phyloP scores from a whole-genome alignment of 1,140 invertebrate genomes.

The Scaptomyza montana region DNA sequence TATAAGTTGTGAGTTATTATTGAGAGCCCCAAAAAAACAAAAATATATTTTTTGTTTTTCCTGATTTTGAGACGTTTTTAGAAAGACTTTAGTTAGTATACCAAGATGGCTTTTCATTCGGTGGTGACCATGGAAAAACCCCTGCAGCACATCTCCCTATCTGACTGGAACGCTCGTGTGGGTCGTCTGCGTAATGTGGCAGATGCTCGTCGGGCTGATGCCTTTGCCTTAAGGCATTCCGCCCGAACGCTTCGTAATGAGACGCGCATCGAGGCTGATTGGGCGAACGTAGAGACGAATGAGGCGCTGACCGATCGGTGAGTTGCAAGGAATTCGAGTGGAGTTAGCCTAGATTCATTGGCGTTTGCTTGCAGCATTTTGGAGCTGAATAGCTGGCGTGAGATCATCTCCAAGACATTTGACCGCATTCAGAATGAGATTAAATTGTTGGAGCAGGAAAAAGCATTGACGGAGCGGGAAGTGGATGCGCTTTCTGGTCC shows the following conservation, averaged over 20 bases:
- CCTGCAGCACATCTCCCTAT: constrained; percentile 87
- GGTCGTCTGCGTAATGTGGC: constrained; percentile 88
- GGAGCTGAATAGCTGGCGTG: constrained; percentile 91
- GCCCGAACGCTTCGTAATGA: constrained; percentile 90
- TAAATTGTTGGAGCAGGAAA: constrained; percentile 88
- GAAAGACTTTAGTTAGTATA: background rate
- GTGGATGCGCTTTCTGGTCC: constrained; percentile 90
- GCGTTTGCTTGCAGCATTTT: constrained; percentile 83
- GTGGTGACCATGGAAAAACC: constrained; percentile 89
- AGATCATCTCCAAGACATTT: constrained; percentile 88
- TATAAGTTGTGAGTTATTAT: constrained; percentile 23
- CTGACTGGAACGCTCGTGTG: constrained; percentile 90
- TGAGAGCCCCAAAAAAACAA: constrained; percentile 19
- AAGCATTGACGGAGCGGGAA: constrained; percentile 90
- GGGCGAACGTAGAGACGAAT: constrained; percentile 93
- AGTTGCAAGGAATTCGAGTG: background rate
- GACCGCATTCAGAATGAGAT: constrained; percentile 90
- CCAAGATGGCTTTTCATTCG: constrained; percentile 83
- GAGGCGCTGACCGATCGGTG: constrained; percentile 87
- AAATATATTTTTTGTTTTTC: background rate
- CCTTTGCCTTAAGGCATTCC: constrained; percentile 89
- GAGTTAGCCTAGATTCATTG: background rate
- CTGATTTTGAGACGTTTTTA: background rate
- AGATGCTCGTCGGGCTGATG: constrained; percentile 86
- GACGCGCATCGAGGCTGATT: constrained; percentile 91